Evolutionary conservation across 2,797 vertebrate genomes (phyloP), one percentile per base, ranked within the genome.

Genomic region (Leptodactylus fallax): DNA sequence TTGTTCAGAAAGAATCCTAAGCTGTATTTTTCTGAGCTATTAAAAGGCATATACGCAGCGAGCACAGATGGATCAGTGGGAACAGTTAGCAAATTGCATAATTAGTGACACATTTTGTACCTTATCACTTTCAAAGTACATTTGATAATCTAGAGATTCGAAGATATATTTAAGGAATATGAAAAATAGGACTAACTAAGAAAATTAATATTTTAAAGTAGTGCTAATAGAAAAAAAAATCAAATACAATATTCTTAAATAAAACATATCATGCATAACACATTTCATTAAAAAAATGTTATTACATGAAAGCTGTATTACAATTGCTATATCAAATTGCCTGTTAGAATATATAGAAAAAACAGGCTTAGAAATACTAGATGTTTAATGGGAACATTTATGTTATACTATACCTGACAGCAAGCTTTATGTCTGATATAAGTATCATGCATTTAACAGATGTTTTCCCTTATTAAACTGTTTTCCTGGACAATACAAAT

Each of bases 41-140:
- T 89, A 86, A 89, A 89, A 89, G 87, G 84, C 79, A 49, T 89
- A 85, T 77, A 83, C 78, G 79, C 84, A 89, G 56, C 60, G 55
- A 82, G 87, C 87, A 89, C 87, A 89, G 87, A 89, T 89, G 87
- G 87, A 86, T 86, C 87, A 86, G 87, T 79, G 25, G 83, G 87
- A 89, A 89, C 87, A 86, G 78, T 86, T 86, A 69, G 81, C 36
- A 81, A 89, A 86, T 82, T 89, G 87, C 87, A 89, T 89, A 89
- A 89, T 89, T 89, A 89, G 69, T 82, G 84, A 86, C 83, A 86
- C 84, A 89, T 89, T 89, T 89, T 89, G 87, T 89, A 89, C 87
- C 79, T 86, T 86, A 82, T 84, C 87, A 78, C 49, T 81, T 89
- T 88, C 56, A 81, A 85, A 88, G 83, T 60, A 85, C 82, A 85